Percentiles rank a stretch among this genome's conserved stretches.
Evolutionary conservation across 2,888 invertebrate genomes (phyloP).

Genomic region (Calliopum simillimum): DNA sequence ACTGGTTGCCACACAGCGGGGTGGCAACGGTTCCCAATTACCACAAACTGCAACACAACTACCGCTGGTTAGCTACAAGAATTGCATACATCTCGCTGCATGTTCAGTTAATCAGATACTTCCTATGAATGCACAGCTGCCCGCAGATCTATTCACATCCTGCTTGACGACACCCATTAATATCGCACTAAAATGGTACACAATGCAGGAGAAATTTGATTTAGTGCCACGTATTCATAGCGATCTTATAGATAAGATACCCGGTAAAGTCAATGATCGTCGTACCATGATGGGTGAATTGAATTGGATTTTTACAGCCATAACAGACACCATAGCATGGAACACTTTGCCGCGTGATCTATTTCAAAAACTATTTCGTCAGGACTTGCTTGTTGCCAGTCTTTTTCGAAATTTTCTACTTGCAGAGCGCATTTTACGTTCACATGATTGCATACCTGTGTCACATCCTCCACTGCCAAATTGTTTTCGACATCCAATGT

Average conservation of each 20-base stretch:
- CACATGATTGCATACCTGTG: slow-evolving; percentile 97
- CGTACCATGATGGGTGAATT: slow-evolving; percentile 98
- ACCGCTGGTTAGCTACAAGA: slow-evolving; percentile 74
- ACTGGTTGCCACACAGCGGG: slow-evolving; percentile 53
- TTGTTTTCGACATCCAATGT: slow-evolving; percentile 90
- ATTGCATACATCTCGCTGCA: slow-evolving; percentile 97
- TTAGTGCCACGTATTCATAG: slow-evolving; percentile 84
- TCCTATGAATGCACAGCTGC: slow-evolving; percentile 97
- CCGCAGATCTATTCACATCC: slow-evolving; percentile 97
- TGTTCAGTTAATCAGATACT: slow-evolving; percentile 93
- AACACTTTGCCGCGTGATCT: slow-evolving; percentile 93
- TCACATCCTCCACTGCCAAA: slow-evolving; percentile 92
- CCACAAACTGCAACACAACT: slow-evolving; percentile 36
- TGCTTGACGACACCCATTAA: slow-evolving; percentile 99
- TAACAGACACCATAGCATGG: slow-evolving; percentile 99
- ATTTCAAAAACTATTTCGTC: slow-evolving; percentile 96
- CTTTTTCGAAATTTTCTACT: slow-evolving; percentile 96
- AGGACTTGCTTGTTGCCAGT: slow-evolving; percentile 98
- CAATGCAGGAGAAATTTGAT: slow-evolving; percentile 82
- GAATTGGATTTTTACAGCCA: slow-evolving; percentile 99
- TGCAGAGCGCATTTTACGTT: slow-evolving; percentile 94
- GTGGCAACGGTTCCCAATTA: slow-evolving; percentile 41
- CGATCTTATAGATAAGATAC: slow-evolving; percentile 95
- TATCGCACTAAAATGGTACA: slow-evolving; percentile 95
- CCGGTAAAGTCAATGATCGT: slow-evolving; percentile 93